These are phyloP conservation scores for Prorops nasuta DNA, from an alignment of 1,140 invertebrate genomes.

Conservation along the genomic window DNA sequence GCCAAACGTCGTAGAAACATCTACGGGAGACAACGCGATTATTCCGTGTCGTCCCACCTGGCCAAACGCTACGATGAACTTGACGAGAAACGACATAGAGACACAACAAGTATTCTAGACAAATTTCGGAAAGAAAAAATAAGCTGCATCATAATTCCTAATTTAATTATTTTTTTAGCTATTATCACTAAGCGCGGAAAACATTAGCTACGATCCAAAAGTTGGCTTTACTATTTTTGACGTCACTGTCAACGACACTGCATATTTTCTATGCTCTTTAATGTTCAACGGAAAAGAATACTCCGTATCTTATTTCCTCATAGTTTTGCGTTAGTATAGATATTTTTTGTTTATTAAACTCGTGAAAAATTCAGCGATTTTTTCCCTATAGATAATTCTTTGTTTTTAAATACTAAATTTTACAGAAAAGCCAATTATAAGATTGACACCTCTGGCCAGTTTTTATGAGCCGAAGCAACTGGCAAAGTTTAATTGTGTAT, in stretches of 20 bases:
- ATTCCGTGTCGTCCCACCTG: conserved; percentile 71
- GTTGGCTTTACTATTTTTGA: conserved; percentile 60
- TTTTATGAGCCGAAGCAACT: conserved; percentile 49
- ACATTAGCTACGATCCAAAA: conserved; percentile 64
- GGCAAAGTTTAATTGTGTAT: conserved; percentile 48
- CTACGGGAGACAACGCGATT: conserved; percentile 49
- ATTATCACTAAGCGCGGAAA: conserved; percentile 17
- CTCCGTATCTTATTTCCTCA: conserved; percentile 39
- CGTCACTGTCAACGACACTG: conserved; percentile 46
- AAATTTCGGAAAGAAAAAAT: too few relatives aligned
- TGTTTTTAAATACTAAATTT: conserved; percentile 10
- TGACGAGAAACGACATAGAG: conserved; percentile 50
- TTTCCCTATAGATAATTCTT: too few relatives aligned
- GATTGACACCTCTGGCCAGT: conserved; percentile 37
- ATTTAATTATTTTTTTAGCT: conserved; percentile 16
- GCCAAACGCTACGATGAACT: conserved; percentile 61
- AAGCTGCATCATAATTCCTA: too few relatives aligned
- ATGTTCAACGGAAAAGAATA: conserved; percentile 22
- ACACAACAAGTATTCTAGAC: too few relatives aligned
- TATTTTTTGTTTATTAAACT: neutral
- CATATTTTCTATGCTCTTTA: conserved; percentile 54
- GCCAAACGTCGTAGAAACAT: conserved; percentile 54
- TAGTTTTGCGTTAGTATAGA: conserved; percentile 51
- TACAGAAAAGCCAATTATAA: conserved; percentile 49
- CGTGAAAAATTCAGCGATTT: neutral